Evolutionary conservation across 2,113 vertebrate species (phyloP).

Genomic region (Phocoena sinus): DNA sequence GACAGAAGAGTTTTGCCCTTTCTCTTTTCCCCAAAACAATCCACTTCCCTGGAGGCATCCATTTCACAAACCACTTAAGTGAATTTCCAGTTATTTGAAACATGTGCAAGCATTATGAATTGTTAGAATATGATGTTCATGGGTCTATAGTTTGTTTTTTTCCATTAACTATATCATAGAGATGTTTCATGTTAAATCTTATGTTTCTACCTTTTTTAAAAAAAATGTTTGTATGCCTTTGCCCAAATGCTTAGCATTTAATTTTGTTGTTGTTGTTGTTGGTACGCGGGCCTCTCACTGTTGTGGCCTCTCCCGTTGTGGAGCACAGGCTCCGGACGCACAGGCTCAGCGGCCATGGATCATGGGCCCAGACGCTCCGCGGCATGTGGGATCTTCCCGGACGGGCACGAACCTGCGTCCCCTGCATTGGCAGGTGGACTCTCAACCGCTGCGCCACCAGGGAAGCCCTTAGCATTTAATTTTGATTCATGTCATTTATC

Average conservation of each 20-base stretch:
- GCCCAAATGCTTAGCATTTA: not conserved
- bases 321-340: too few relatives aligned
- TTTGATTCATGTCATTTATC: not conserved
- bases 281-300: too few relatives aligned
- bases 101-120: not conserved
- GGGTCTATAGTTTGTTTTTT: not conserved
- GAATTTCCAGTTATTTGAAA: not conserved
- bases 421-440: too few relatives aligned
- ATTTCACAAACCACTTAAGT: not conserved
- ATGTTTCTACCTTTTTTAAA: not conserved
- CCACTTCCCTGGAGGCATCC: not conserved
- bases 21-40: not conserved
- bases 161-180: not conserved
- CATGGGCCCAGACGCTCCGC: too few relatives aligned
- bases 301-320: too few relatives aligned
- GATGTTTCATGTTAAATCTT: not conserved
- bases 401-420: too few relatives aligned
- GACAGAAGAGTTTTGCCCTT: not conserved
- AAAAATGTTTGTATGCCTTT: not conserved
- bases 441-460: too few relatives aligned
- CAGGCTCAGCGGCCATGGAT: too few relatives aligned
- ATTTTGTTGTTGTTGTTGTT: not conserved
- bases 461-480: not conserved
- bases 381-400: too few relatives aligned
- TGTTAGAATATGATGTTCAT: too few relatives aligned